Evolutionary conservation across 2,888 invertebrate genomes (phyloP).

Genomic region (Dilophus febrilis): DNA sequence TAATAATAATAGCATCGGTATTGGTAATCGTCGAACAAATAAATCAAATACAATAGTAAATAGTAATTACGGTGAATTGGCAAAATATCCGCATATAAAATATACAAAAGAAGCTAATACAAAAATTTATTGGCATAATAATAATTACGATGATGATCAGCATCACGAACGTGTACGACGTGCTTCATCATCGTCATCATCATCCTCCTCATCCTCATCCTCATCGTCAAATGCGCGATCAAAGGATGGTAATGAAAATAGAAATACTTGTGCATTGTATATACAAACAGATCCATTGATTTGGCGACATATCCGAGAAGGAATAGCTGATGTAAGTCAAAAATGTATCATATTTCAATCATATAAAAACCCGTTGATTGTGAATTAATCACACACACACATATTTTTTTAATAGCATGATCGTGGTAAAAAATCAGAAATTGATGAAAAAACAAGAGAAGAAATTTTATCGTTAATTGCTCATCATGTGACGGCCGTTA

Average conservation of each 20-base stretch:
- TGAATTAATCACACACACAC: too few species aligned
- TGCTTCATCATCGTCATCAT: too few species aligned
- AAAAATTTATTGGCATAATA: constrained; percentile 10
- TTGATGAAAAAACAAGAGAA: constrained; percentile 81
- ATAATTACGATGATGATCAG: constrained; percentile 31
- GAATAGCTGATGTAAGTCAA: constrained; percentile 55
- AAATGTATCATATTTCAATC: constrained; percentile 7
- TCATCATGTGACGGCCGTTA: constrained; percentile 96
- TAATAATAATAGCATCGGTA: background rate
- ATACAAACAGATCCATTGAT: constrained; percentile 97
- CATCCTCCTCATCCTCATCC: too few species aligned
- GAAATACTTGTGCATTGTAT: constrained; percentile 85
- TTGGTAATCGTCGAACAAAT: constrained; percentile 17
- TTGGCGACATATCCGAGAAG: constrained; percentile 83
- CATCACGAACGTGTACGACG: constrained; percentile 23
- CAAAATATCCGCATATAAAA: constrained; percentile 49
- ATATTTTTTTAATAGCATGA: constrained; percentile 41
- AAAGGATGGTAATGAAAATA: constrained; percentile 43
- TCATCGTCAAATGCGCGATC: constrained; percentile 38
- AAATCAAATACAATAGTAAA: constrained; percentile 14
- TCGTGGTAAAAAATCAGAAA: constrained; percentile 45
- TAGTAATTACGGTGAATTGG: too few species aligned
- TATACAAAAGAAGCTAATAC: constrained; percentile 60
- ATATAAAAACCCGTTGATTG: too few species aligned
- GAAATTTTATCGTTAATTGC: constrained; percentile 95